phyloP scores from a whole-genome alignment of 2,888 invertebrate genomes.

The Galerucella pusilla region DNA sequence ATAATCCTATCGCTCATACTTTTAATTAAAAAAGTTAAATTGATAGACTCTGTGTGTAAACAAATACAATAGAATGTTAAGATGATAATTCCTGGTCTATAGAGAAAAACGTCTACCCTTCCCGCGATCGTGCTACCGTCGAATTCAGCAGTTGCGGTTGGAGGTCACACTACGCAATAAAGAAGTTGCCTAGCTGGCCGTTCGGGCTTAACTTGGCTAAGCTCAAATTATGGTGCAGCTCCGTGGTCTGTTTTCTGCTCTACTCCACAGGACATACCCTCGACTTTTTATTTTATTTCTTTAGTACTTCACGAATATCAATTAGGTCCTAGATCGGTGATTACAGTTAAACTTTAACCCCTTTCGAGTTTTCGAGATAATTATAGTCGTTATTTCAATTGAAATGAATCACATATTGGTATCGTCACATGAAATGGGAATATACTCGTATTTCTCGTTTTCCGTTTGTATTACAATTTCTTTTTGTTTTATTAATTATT shows the following conservation, averaged over 20 bases:
- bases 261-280: slow-evolving; percentile 31
- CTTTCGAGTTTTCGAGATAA: background rate
- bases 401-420: background rate
- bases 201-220: slow-evolving; percentile 59
- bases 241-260: slow-evolving; percentile 45
- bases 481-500: too few species aligned
- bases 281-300: slow-evolving; percentile 48
- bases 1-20: too few species aligned
- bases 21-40: too few species aligned
- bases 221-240: slow-evolving; percentile 60
- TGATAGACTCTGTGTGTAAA: background rate
- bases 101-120: slow-evolving; percentile 37
- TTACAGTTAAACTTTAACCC: slow-evolving; percentile 11
- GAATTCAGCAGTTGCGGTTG: slow-evolving; percentile 59
- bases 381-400: background rate
- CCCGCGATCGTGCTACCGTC: slow-evolving; percentile 37
- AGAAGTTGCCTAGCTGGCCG: slow-evolving; percentile 59
- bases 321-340: slow-evolving; percentile 46
- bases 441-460: too few species aligned
- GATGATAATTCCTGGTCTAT: slow-evolving; percentile 14
- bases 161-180: slow-evolving; percentile 60
- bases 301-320: slow-evolving; percentile 57
- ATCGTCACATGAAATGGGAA: background rate
- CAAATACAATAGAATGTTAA: background rate
- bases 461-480: too few species aligned